Evolutionary conservation across 1,140 invertebrate species (phyloP).

Genomic region (Centruroides vittatus): DNA sequence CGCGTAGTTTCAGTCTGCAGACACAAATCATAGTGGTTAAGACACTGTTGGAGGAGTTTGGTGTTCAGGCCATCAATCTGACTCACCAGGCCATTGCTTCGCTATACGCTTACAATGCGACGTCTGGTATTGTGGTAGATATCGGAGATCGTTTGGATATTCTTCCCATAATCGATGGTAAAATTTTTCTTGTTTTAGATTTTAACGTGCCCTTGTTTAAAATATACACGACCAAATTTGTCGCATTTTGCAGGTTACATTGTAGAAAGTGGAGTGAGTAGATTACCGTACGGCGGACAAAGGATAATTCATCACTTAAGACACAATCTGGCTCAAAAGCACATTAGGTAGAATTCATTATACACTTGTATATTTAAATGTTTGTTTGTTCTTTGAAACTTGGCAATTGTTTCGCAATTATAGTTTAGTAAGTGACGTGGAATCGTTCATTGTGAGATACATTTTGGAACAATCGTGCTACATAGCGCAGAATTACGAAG

Average conservation of each 20-base stretch:
- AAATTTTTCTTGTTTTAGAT: background rate
- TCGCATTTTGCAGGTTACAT: conserved; percentile 29
- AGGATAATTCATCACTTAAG: conserved; percentile 37
- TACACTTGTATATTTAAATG: too few species aligned
- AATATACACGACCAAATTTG: too few species aligned
- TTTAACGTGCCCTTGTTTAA: too few species aligned
- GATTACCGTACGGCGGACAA: conserved; percentile 38
- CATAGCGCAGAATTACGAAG: conserved; percentile 34
- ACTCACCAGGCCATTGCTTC: conserved; percentile 43
- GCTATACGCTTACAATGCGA: conserved; percentile 45
- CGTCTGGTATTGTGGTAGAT: conserved; percentile 47
- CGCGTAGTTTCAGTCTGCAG: conserved; percentile 32
- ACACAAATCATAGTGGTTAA: conserved; percentile 25
- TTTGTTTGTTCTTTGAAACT: too few species aligned
- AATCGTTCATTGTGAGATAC: conserved; percentile 15
- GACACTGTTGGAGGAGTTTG: conserved; percentile 31
- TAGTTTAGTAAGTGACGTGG: conserved; percentile 25
- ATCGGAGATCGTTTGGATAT: conserved; percentile 46
- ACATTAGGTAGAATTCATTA: conserved; percentile 11
- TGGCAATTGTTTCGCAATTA: background rate
- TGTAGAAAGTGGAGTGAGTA: conserved; percentile 35
- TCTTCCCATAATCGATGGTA: conserved; percentile 44
- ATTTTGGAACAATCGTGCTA: conserved; percentile 35
- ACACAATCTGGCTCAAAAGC: conserved; percentile 25
- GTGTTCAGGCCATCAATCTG: conserved; percentile 37